A percentile compares a stretch with the other conserved stretches of the same genome.
Conservation (phyloP, 2,113 vertebrate genomes). For the Oreotrochilus melanogaster region DNA sequence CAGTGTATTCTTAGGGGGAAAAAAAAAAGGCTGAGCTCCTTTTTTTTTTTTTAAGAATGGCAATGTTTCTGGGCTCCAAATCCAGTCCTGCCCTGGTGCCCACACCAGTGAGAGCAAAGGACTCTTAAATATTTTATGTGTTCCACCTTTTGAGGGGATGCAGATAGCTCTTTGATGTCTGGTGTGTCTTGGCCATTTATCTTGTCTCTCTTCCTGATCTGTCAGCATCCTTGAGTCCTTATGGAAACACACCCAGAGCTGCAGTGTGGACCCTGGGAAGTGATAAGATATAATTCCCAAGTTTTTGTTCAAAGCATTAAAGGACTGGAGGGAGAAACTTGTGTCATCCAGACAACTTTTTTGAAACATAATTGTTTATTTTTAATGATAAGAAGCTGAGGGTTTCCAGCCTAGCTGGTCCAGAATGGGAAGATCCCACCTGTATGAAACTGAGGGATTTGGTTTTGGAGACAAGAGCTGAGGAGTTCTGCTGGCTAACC, state of each 20-base stretch:
- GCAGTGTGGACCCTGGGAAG: neutral
- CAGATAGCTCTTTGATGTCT: neutral
- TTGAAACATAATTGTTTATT: neutral
- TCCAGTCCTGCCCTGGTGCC: neutral
- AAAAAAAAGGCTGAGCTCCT: neutral
- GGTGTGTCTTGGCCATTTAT: neutral
- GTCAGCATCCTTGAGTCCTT: neutral
- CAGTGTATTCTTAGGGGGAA: conserved; percentile 34
- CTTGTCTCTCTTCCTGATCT: neutral
- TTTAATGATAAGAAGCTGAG: neutral
- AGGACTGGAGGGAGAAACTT: neutral
- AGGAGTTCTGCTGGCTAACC: neutral
- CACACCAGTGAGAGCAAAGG: neutral
- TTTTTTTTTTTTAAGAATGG: neutral
- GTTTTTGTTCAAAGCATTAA: neutral
- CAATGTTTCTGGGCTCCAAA: neutral
- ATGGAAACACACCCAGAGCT: neutral
- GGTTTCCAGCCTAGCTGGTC: neutral
- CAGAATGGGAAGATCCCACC: neutral
- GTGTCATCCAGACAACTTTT: neutral
- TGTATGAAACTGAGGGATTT: neutral
- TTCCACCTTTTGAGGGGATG: neutral
- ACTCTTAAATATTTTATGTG: neutral
- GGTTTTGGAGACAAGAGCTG: neutral
- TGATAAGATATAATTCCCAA: neutral